Base-by-base conservation (phyloP, 2,888 invertebrate genomes). In the Orthosia gracilis region DNA sequence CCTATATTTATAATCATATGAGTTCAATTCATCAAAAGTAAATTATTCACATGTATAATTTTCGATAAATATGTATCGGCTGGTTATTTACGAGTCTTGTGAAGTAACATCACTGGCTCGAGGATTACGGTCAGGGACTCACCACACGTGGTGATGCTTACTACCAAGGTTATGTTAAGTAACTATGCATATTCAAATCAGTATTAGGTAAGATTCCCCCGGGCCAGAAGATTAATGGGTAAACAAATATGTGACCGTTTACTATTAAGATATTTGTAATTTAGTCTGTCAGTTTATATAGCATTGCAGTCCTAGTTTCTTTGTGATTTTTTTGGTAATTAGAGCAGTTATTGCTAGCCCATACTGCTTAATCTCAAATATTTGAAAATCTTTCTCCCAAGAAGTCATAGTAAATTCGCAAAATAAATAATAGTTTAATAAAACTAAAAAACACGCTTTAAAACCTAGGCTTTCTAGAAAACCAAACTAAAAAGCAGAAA, bases 91-190 rank as follows among this genome's bases (percentile, higher is more conserved):
- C 45, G 59, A 74, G 50, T 64, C n/a, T 58, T 67, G 12, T 54
- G n/a, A 50, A 47, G 62, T 65, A 12, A 47, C 62, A 72, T 72
- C 61, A 40, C 7, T 17, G 4, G 13, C 13, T 15, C 50, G 18
- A 11, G 4, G 52, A 76, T 78, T 78, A 69, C 26, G 63, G 58
- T 58, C 76, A 79, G n/a, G 79, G 77, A 21, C 61, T 9, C 11
- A 31, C n/a, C 49, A 5, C 31, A 26, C 15, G 21, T 26, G 31
- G 23, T 40, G 12, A 23, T 57, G 52, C 26, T 50, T 50, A 23
- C 7, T 49, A 7, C 50, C 74, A 78, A 73, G 74, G 80, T 64
- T 54, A 2, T 49, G 21, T 73, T 55, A 23, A n/a, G 21, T 57
- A 55, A 78, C 45, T 31, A 21, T 15, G 13, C 18, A 15, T 45